Conservation (phyloP, 2,797 vertebrate species). For the Knipowitschia caucasica region DNA sequence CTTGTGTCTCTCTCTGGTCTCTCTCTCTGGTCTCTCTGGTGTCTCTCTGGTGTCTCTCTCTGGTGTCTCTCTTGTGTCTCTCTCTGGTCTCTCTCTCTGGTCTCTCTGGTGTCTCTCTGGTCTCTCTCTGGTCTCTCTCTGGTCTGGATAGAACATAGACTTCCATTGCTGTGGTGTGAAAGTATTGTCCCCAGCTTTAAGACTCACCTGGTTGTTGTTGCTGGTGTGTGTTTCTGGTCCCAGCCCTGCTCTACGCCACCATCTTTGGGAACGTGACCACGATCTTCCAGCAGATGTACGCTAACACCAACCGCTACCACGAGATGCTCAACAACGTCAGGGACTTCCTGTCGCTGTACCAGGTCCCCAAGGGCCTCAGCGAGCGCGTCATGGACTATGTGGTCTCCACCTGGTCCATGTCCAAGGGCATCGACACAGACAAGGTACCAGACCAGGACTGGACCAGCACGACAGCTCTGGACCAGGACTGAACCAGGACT, state of each 20-base stretch:
- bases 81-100: too few relatives aligned
- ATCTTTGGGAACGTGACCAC: constrained; percentile 98
- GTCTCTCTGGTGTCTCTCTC: too few relatives aligned
- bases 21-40: too few relatives aligned
- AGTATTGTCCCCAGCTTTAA: too few relatives aligned
- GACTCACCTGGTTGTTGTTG: too few relatives aligned
- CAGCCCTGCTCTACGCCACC: constrained; percentile 96
- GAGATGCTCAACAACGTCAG: constrained; percentile 97
- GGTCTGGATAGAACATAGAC: too few relatives aligned
- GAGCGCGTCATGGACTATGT: constrained; percentile 98
- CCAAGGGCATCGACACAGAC: constrained; percentile 96
- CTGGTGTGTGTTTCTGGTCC: neutral
- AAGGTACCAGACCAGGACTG: constrained; percentile 76
- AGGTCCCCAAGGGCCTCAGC: constrained; percentile 95
- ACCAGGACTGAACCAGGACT: neutral
- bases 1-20: too few relatives aligned
- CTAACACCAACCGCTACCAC: constrained; percentile 96
- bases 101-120: too few relatives aligned
- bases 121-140: too few relatives aligned
- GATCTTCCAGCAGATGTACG: constrained; percentile 99
- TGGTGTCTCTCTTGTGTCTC: too few relatives aligned
- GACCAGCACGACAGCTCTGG: neutral
- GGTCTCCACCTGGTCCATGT: constrained; percentile 98
- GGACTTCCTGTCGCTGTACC: constrained; percentile 95
- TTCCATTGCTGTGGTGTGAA: too few relatives aligned